Evolutionary conservation across 2,797 vertebrate genomes (phyloP).

Genomic region (Gadopsis bispinosus): DNA sequence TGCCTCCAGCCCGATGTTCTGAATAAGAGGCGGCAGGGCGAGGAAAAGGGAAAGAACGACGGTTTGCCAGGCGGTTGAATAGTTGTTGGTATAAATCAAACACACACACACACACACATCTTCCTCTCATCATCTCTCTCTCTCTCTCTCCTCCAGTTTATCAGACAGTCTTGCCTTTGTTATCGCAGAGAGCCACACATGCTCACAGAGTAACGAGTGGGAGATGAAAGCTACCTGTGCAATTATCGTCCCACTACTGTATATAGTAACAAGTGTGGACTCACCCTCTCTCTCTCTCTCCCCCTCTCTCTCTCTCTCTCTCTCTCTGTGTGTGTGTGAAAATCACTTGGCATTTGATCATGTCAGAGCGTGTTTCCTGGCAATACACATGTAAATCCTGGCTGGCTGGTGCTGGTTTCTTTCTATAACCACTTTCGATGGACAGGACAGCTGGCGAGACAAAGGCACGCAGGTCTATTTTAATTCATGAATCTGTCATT

Average conservation of each 20-base stretch:
- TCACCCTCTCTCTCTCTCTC: no score
- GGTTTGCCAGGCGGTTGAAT: not conserved
- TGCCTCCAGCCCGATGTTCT: not conserved
- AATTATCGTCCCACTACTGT: conserved; percentile 27
- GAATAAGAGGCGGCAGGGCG: not conserved
- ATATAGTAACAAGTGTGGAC: not conserved
- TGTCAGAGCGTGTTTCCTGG: conserved; percentile 39
- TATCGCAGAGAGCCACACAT: not conserved
- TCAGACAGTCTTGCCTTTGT: conserved; percentile 1
- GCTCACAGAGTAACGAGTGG: not conserved
- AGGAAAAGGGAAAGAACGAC: not conserved
- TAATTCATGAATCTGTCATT: conserved; percentile 33
- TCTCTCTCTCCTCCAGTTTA: not conserved
- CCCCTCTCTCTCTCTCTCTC: no score
- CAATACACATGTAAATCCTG: conserved; percentile 12
- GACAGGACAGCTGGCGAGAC: conserved; percentile 41
- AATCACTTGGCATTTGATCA: conserved; percentile 17
- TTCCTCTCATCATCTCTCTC: not conserved
- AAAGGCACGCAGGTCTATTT: conserved; percentile 29
- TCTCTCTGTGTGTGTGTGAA: no score
- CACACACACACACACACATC: not conserved
- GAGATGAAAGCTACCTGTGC: conserved; percentile 31
- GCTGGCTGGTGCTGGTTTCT: not conserved
- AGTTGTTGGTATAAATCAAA: not conserved
- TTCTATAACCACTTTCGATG: conserved; percentile 8